phyloP scores from a whole-genome alignment of 2,797 vertebrate species.

The Sebastes hubbsi region DNA sequence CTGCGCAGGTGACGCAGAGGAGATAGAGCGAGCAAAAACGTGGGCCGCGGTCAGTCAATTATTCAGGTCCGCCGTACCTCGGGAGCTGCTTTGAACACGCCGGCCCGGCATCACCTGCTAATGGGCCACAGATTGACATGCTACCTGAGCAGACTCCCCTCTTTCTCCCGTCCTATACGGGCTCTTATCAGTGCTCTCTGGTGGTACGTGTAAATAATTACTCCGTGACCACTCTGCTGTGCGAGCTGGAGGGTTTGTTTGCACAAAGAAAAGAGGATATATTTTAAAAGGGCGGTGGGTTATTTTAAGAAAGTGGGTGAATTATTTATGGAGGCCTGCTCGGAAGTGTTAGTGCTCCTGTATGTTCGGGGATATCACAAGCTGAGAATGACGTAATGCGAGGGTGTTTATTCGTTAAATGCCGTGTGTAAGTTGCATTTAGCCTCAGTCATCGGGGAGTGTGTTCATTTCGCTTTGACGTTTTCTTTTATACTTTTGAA shows the following conservation, averaged over 20 bases:
- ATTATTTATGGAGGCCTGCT: conserved; percentile 64
- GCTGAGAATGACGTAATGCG: neutral
- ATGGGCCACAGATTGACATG: conserved; percentile 65
- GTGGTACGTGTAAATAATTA: conserved; percentile 72
- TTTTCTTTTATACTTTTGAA: conserved; percentile 16
- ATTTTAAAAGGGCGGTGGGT: conserved; percentile 57
- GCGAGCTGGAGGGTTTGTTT: conserved; percentile 58
- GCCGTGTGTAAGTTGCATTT: conserved; percentile 3
- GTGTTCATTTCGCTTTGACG: conserved; percentile 2
- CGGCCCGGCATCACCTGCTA: conserved; percentile 61
- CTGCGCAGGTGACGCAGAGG: conserved; percentile 23
- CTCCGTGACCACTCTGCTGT: conserved; percentile 60
- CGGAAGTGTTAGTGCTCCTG: conserved; percentile 24
- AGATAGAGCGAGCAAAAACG: conserved; percentile 19
- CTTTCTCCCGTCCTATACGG: neutral
- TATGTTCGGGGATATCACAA: neutral
- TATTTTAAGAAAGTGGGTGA: conserved; percentile 73
- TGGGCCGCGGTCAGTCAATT: conserved; percentile 60
- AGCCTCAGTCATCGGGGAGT: neutral
- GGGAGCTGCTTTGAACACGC: conserved; percentile 62
- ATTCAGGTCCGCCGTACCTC: conserved; percentile 58
- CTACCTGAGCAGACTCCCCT: conserved; percentile 49
- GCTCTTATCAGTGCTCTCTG: conserved; percentile 62
- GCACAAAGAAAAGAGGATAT: conserved; percentile 56
- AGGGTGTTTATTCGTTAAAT: neutral